Evolutionary conservation across 2,797 vertebrate species (phyloP), one percentile per base, ranked within the genome.

Genomic region (Pseudotriccus pelzelni): DNA sequence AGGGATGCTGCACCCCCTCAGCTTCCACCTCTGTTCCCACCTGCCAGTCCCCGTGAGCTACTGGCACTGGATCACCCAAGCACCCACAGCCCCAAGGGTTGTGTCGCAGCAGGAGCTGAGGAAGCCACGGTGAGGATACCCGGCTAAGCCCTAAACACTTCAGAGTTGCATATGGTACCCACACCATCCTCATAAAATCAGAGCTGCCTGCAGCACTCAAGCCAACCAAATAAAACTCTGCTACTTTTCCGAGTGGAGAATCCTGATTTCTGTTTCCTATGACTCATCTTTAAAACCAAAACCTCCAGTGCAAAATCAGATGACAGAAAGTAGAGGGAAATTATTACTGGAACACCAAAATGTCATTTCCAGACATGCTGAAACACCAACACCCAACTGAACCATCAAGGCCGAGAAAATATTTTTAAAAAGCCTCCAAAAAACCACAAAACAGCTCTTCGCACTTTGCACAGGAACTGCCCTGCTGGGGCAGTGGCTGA

Each of bases 231-330:
- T 27, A 73, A 72, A 84, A 49, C 17, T 66, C 25, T 6, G 10
- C 39, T 44, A 13, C 32, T 67, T 64, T 63, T 56, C 60, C 43
- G 5, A 15, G 23, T 44, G 69, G 69, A 90, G 76, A 78, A 90
- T 64, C 76, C 49, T 1, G 1, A 53, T 74, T 81, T 85, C 52
- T 84, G 6, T 30, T 75, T 86, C 76, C n/a, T 49, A 5, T 95
- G 92, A 95, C 85, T 96, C 80, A 95, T 84, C 49, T 32, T 60
- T 28, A 49, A 88, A 91, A 64, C 32, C 62, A 87, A 84, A 93
- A 56, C 30, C 53, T 88, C 73, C 66, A 70, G 52, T 23, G 41
- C 5, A 6, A 91, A 79, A 85, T 34, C 73, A 87, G 78, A 89
- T 25, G 52, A 77, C 55, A 76, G 46, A 69, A 84, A 70, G 37